phyloP scores from a whole-genome alignment of 2,797 vertebrate genomes.

The Nannoperca obscura region DNA sequence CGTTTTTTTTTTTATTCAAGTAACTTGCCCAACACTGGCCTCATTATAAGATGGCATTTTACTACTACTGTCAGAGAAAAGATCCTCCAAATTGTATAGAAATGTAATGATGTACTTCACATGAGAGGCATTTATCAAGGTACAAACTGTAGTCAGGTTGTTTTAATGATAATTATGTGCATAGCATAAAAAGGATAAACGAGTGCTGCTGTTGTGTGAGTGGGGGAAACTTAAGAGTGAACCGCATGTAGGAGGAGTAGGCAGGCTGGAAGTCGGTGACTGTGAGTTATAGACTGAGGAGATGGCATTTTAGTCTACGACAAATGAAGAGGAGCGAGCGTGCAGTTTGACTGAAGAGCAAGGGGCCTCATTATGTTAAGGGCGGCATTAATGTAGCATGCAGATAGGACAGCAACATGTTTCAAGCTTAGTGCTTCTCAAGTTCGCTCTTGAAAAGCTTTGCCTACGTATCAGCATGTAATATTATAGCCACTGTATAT shows the following conservation, averaged over 20 bases:
- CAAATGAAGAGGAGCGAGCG: conserved; percentile 60
- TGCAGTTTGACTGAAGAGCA: conserved; percentile 50
- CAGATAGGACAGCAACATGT: conserved; percentile 23
- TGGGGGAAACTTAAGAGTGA: conserved; percentile 30
- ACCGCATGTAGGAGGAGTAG: conserved; percentile 46
- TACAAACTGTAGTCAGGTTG: not conserved
- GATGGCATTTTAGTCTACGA: conserved; percentile 61
- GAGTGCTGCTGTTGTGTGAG: conserved; percentile 13
- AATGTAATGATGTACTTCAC: not conserved
- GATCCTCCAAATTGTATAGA: not conserved
- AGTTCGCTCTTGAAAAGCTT: conserved; percentile 24
- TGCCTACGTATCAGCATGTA: conserved; percentile 13
- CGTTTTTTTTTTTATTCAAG: not conserved
- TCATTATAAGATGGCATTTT: no score
- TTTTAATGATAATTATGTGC: conserved; percentile 13
- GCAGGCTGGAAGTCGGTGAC: conserved; percentile 39
- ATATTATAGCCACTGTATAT: conserved; percentile 2
- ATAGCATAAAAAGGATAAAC: not conserved
- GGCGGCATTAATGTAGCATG: conserved; percentile 52
- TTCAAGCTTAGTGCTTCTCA: conserved; percentile 43
- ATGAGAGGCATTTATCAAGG: conserved; percentile 6
- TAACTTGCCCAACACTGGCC: not conserved
- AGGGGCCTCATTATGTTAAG: conserved; percentile 57
- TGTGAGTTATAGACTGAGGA: conserved; percentile 43
- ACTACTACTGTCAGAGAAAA: no score